Conservation (phyloP, 1,140 invertebrate species). For the Lamellibrachia luymesi region DNA sequence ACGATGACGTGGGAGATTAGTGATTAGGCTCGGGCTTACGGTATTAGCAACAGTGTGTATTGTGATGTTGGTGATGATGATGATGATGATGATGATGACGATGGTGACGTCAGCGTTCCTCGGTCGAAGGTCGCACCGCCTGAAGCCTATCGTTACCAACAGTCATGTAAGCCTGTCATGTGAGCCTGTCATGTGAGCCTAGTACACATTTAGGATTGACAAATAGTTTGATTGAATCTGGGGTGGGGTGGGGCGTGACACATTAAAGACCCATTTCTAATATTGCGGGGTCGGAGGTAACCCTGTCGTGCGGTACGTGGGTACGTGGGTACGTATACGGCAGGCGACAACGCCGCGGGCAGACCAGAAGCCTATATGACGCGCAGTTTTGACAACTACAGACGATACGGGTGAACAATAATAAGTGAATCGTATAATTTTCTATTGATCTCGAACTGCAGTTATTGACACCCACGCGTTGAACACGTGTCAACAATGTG, state of each 20-base stretch:
- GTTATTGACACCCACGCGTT: no score
- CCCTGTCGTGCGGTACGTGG: not conserved
- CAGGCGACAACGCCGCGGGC: not conserved
- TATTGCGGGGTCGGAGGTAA: not conserved
- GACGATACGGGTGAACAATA: not conserved
- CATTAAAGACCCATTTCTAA: not conserved
- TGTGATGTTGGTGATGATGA: not conserved
- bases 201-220: no score
- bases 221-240: no score
- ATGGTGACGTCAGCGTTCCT: not conserved
- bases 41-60: no score
- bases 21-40: no score
- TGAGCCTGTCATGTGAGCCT: no score
- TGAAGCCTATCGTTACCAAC: not conserved
- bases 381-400: not conserved
- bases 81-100: not conserved
- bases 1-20: no score
- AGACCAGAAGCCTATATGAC: not conserved
- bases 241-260: no score
- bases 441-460: no score
- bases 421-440: not conserved
- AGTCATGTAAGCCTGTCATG: not conserved
- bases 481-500: no score
- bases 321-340: not conserved
- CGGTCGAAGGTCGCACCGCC: not conserved